Percentiles rank a stretch among this genome's conserved stretches.
These are phyloP conservation scores for Odontocerum albicorne DNA, from an alignment of 2,888 invertebrate species.

Conservation along the genomic window DNA sequence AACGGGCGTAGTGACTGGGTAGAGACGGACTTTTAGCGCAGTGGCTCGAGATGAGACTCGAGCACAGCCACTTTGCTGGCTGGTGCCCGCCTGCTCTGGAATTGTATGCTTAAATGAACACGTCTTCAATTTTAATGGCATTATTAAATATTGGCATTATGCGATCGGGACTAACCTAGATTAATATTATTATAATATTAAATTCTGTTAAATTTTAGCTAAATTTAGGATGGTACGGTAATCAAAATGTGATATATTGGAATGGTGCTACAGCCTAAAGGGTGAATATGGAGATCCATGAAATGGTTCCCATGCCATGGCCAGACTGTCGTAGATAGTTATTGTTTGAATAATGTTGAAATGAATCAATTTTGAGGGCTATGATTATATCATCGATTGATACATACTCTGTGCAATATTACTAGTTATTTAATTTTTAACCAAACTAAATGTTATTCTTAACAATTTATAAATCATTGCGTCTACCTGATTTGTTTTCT, in stretches of 20 bases:
- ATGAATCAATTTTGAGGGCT: conserved; percentile 45
- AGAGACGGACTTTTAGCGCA: too few relatives aligned
- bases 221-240: conserved; percentile 62
- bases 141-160: conserved; percentile 59
- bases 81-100: conserved; percentile 10
- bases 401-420: conserved; percentile 63
- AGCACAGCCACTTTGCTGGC: not conserved
- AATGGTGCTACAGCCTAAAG: conserved; percentile 52
- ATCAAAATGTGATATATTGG: conserved; percentile 63
- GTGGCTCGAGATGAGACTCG: too few relatives aligned
- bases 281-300: conserved; percentile 18
- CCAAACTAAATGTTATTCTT: conserved; percentile 57
- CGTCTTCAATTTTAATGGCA: conserved; percentile 43
- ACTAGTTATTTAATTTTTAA: conserved; percentile 64
- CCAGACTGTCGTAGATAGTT: conserved; percentile 36
- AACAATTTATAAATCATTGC: conserved; percentile 55
- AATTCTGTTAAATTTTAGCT: conserved; percentile 61
- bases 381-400: conserved; percentile 51
- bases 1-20: too few relatives aligned
- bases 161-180: conserved; percentile 61
- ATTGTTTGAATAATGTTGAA: conserved; percentile 32
- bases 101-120: conserved; percentile 38
- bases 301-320: conserved; percentile 16
- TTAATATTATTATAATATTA: conserved; percentile 59
- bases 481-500: conserved; percentile 56